Conservation (phyloP, 2,113 vertebrate genomes). For the Hystrix brachyura region DNA sequence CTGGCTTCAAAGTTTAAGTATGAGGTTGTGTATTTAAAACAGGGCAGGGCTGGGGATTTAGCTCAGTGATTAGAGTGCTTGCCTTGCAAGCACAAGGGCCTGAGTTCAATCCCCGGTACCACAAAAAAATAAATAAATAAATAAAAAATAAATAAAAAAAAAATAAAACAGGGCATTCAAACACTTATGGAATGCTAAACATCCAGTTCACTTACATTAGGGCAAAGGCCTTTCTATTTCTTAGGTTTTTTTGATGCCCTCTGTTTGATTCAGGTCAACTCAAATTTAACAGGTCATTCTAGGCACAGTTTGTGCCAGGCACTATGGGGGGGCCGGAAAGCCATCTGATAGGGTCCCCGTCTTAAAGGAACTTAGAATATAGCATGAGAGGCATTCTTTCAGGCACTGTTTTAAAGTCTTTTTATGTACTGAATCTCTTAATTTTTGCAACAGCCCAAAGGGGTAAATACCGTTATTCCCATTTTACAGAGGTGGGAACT, state of each 20-base stretch:
- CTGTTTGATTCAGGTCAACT: constrained; percentile 49
- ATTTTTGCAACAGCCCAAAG: neutral
- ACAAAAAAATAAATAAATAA: too few species aligned
- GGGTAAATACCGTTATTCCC: neutral
- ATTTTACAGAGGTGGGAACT: constrained; percentile 49
- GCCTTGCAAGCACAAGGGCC: too few species aligned
- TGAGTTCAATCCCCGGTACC: too few species aligned
- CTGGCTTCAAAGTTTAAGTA: constrained; percentile 13
- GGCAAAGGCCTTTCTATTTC: neutral
- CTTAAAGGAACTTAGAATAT: constrained; percentile 48
- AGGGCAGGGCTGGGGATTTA: too few species aligned
- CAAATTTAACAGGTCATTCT: constrained; percentile 53
- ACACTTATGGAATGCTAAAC: neutral
- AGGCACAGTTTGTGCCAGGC: constrained; percentile 2
- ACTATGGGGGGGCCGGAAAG: neutral
- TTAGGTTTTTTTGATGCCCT: constrained; percentile 12
- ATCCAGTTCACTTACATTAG: neutral
- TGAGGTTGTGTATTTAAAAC: constrained; percentile 49
- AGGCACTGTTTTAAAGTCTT: constrained; percentile 43
- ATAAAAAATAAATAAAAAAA: too few species aligned
- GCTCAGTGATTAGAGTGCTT: too few species aligned
- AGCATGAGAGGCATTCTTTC: constrained; percentile 49
- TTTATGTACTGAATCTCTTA: constrained; percentile 37
- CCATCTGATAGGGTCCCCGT: neutral
- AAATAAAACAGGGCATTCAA: constrained; percentile 31